Conservation (phyloP, 2,888 invertebrate species). For the Helicoverpa assulta region DNA sequence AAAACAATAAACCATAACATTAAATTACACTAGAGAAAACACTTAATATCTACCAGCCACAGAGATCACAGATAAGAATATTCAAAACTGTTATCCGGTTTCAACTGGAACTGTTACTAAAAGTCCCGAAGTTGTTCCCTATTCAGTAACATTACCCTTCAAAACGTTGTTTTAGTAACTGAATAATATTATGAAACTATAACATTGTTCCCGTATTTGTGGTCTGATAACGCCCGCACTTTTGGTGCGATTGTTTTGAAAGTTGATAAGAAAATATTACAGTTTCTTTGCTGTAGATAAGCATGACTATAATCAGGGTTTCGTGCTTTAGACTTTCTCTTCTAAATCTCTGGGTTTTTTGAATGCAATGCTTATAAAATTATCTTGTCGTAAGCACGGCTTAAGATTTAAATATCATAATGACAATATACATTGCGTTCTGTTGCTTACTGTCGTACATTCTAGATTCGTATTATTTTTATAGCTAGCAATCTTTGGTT, state of each 20-base stretch:
- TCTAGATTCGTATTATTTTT: too few species aligned
- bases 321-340: too few species aligned
- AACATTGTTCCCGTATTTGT: constrained; percentile 42
- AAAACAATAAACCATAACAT: neutral
- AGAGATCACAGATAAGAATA: constrained; percentile 28
- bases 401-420: too few species aligned
- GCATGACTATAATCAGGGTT: too few species aligned
- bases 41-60: constrained; percentile 8
- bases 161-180: constrained; percentile 33
- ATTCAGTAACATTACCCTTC: constrained; percentile 16
- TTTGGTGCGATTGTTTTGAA: constrained; percentile 14
- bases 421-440: too few species aligned
- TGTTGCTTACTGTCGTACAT: too few species aligned
- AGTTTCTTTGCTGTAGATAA: too few species aligned
- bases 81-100: constrained; percentile 22
- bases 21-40: neutral
- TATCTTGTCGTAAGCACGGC: too few species aligned
- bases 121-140: constrained; percentile 17
- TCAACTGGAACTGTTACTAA: constrained; percentile 25
- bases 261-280: neutral
- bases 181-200: constrained; percentile 30
- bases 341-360: too few species aligned
- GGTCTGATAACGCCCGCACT: constrained; percentile 48
- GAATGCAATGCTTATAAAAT: too few species aligned
- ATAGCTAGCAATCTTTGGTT: too few species aligned